Percentiles rank a stretch among this genome's conserved stretches.
Conservation (phyloP, 1,140 invertebrate species). For the Hesperophylax magnus region DNA sequence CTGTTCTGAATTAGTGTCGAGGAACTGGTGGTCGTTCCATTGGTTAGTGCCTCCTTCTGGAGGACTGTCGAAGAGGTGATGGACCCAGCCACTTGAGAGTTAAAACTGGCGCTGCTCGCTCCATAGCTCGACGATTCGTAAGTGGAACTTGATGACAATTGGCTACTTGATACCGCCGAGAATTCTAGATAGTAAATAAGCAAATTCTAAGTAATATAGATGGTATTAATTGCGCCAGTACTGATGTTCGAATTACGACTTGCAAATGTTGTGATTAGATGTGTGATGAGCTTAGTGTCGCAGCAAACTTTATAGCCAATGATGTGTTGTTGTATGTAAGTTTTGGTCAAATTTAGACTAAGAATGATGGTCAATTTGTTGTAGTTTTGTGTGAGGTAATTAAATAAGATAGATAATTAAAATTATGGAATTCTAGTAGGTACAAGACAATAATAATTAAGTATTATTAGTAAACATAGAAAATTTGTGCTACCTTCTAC, state of each 20-base stretch:
- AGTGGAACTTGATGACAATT: constrained; percentile 68
- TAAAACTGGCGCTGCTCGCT: constrained; percentile 56
- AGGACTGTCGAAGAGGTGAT: constrained; percentile 64
- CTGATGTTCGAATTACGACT: constrained; percentile 41
- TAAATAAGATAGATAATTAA: constrained; percentile 9
- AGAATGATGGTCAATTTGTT: constrained; percentile 28
- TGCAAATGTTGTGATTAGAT: constrained; percentile 47
- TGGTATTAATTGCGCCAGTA: constrained; percentile 53
- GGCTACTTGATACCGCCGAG: constrained; percentile 69
- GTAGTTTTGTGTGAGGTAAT: constrained; percentile 17
- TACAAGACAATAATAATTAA: constrained; percentile 8
- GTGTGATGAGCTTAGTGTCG: constrained; percentile 41
- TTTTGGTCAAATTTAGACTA: constrained; percentile 32
- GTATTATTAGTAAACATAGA: neutral
- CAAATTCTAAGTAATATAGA: constrained; percentile 46
- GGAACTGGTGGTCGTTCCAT: constrained; percentile 66
- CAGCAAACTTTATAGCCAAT: constrained; percentile 36
- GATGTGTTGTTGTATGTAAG: constrained; percentile 39
- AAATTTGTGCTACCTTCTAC: constrained; percentile 70
- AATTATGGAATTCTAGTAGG: constrained; percentile 3
- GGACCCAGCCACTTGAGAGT: constrained; percentile 60
- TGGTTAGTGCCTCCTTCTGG: constrained; percentile 61
- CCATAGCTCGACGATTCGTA: constrained; percentile 66
- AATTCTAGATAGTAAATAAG: constrained; percentile 68
- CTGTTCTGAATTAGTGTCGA: constrained; percentile 63